Evolutionary conservation across 1,140 invertebrate genomes (phyloP), one percentile per base, ranked within the genome.

Genomic region (Drosophila yakuba): DNA sequence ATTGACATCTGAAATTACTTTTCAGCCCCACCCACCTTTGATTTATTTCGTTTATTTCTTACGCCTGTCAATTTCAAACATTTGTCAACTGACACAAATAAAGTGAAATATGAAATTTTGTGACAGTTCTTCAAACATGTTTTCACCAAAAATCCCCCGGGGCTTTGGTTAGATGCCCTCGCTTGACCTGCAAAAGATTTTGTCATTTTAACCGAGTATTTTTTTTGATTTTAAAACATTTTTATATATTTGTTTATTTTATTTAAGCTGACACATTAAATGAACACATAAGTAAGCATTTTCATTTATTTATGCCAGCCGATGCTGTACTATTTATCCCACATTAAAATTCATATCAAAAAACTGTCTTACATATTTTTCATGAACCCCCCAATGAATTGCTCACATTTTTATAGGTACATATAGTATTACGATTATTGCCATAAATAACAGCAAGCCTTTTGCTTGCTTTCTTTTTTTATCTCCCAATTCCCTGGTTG

Each of bases 31-130:
- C 1, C 38, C 28, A 60, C 38, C 41, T 60, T 28, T n/a, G 10
- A 50, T 60, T 62, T 48, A 39, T 15, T 41, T 38, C 20, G 38
- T 73, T 58, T 36, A 28, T 59, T 56, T 47, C 39, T 51, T 77
- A 66, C 50, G 45, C 32, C 68, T 88, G 82, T 81, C 82, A 85
- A 71, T 85, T 85, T 58, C 78, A 78, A 86, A 66, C 78, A 72
- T 74, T 77, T 85, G 77, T 74, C 76, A 80, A 55, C 38, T 57
- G 47, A 12, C 64, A 51, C 60, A 74, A 79, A 81, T 74, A 71
- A 78, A 82, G 62, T 82, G 48, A 72, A 68, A 82, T 64, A 74
- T 72, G 50, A 78, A 74, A 60, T 63, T 69, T 62, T 73, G 48
- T 73, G 68, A 74, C 67, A 71, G 63, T 47, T 68, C n/a, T 35